Percentiles rank a stretch among this genome's conserved stretches.
These are phyloP conservation scores for Echeneis naucrates DNA, from an alignment of 2,797 vertebrate species.

Conservation along the genomic window DNA sequence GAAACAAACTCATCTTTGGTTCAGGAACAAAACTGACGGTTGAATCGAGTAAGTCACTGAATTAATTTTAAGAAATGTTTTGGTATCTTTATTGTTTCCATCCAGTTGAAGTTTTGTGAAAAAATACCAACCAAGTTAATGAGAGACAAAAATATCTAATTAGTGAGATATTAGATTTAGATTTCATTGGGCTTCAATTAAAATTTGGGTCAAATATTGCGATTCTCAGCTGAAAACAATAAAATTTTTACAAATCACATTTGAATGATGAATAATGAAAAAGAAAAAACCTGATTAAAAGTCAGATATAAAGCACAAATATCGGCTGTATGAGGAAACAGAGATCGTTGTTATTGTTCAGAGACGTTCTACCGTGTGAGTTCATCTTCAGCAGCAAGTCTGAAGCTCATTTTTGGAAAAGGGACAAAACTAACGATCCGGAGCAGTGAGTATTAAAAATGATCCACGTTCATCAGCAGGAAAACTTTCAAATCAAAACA, in stretches of 20 bases:
- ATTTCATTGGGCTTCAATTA: background rate
- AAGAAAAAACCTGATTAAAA: too few species aligned
- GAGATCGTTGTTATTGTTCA: background rate
- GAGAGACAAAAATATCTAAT: background rate
- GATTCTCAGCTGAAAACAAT: too few species aligned
- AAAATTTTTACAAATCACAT: too few species aligned
- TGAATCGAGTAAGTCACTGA: slow-evolving; percentile 30
- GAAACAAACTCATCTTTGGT: slow-evolving; percentile 56
- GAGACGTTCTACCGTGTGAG: slow-evolving; percentile 24
- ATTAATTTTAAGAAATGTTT: too few species aligned
- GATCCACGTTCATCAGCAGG: background rate
- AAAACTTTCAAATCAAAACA: too few species aligned
- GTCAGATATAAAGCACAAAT: too few species aligned
- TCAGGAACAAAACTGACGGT: slow-evolving; percentile 52
- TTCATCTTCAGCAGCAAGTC: background rate
- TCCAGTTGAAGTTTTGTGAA: background rate
- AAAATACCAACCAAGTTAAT: background rate
- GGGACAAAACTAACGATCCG: background rate
- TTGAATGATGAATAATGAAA: background rate
- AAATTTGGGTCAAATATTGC: too few species aligned
- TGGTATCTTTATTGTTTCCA: too few species aligned
- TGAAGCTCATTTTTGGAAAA: slow-evolving; percentile 13
- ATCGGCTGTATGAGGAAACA: too few species aligned
- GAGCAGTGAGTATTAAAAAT: slow-evolving; percentile 9
- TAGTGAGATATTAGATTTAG: too few species aligned